Conservation (phyloP, 1,140 invertebrate genomes). For the Halyomorpha halys region DNA sequence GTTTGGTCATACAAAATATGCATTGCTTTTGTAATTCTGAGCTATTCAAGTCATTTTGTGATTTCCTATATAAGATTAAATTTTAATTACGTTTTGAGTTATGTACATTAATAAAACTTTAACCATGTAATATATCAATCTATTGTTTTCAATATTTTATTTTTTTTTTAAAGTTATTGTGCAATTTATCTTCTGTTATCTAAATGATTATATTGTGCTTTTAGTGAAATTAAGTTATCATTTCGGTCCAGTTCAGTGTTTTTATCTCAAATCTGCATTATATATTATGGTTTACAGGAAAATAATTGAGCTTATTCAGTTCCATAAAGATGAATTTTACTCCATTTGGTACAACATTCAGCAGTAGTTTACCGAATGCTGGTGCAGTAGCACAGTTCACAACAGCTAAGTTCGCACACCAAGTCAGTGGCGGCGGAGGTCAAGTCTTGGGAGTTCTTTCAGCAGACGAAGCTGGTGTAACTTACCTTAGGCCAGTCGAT, state of each 20-base stretch:
- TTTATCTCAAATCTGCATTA: too few species aligned
- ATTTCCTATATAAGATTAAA: too few species aligned
- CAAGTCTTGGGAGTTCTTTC: slow-evolving; percentile 47
- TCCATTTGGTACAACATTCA: slow-evolving; percentile 51
- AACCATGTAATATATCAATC: too few species aligned
- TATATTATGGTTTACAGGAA: neutral
- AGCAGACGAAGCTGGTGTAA: slow-evolving; percentile 57
- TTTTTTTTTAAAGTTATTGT: too few species aligned
- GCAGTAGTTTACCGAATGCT: slow-evolving; percentile 48
- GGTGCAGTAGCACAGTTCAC: slow-evolving; percentile 28
- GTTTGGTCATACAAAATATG: slow-evolving; percentile 22
- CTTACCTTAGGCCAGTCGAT: slow-evolving; percentile 59
- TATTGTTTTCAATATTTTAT: too few species aligned
- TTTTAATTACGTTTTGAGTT: too few species aligned
- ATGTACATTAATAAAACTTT: too few species aligned
- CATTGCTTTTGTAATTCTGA: slow-evolving; percentile 1
- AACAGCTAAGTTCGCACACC: slow-evolving; percentile 39
- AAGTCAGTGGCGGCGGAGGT: slow-evolving; percentile 45
- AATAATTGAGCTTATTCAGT: neutral
- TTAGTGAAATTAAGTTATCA: too few species aligned
- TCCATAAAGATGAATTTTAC: slow-evolving; percentile 53
- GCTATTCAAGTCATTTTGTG: neutral
- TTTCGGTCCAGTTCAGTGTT: too few species aligned
- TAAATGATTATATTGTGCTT: too few species aligned
- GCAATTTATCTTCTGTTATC: too few species aligned